Evolutionary conservation across 2,888 invertebrate genomes (phyloP), one percentile per base, ranked within the genome.

Genomic region (Parnassius mnemosyne): DNA sequence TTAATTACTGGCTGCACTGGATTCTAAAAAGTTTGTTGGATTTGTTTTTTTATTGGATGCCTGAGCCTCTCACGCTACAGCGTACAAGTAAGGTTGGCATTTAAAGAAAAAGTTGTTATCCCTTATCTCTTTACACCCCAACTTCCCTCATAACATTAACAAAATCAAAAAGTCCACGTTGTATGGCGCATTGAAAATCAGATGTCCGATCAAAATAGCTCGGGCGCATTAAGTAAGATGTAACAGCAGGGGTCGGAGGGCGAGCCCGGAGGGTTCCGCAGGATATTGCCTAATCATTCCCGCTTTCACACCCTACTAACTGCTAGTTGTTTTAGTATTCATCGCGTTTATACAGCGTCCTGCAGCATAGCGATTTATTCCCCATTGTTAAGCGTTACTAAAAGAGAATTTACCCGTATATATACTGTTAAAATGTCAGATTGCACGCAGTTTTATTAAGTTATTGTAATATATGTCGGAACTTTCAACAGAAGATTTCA

Each of bases 231-330:
- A 87, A 88, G 85, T 88, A 83, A 88, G 87, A 86, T 81, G 87
- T 88, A 82, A 77, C 82, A 70, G 79, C 75, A 80, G 83, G 85
- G 83, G 84, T 81, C 81, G 80, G 72, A 77, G 83, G 81, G 81
- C 73, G 78, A 75, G 78, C 68, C 66, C 75, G 76, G 80, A 81
- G 84, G 86, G 88, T 77, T 75, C 68, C 77, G 75, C 81, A 81
- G 87, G 85, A 89, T 89, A 90, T 91, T 89, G 90, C 88, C 90
- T 87, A 88, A 90, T 91, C 90, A 91, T 89, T 78, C 86, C 83
- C 81, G 83, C 85, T 78, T 86, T 87, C 88, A 80, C 89, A 85
- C 90, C 88, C 89, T 84, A 84, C 85, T 85, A 85, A 85, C 85
- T 79, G 87, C 82, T 84, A 81, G 89, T 89, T 91, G 89, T 89